These are phyloP conservation scores for Melieria picta DNA, from an alignment of 2,888 invertebrate genomes.

Conservation along the genomic window DNA sequence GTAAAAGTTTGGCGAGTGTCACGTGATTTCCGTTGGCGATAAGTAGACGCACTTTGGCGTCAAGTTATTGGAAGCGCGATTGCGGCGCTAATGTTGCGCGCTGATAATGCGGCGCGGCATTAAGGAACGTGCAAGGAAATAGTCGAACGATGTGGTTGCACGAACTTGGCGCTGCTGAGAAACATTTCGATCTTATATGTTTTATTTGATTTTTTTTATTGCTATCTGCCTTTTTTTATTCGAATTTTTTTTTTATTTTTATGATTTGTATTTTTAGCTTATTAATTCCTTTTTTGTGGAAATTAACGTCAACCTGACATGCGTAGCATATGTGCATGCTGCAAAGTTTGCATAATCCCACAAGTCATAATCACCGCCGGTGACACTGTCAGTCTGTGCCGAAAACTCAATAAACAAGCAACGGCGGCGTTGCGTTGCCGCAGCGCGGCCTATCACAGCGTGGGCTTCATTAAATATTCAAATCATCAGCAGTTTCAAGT, in stretches of 20 bases:
- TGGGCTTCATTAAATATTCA: conserved; percentile 11
- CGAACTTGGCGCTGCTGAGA: background rate
- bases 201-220: no score
- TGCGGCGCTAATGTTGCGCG: background rate
- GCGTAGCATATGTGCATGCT: no score
- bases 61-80: background rate
- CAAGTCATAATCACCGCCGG: background rate
- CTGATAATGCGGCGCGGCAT: no score
- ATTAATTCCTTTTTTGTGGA: no score
- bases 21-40: conserved; percentile 6
- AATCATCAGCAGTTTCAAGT: conserved; percentile 12
- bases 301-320: no score
- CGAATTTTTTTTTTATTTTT: no score
- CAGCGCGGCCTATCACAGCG: background rate
- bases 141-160: conserved; percentile 2
- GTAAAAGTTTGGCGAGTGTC: conserved; percentile 5
- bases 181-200: no score
- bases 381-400: background rate
- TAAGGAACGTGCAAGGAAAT: background rate
- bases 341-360: background rate
- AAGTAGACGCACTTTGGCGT: background rate
- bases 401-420: background rate
- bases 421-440: background rate
- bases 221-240: no score
- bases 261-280: no score